Evolutionary conservation across 2,113 vertebrate species (phyloP).

Genomic region (Centropus bengalensis): DNA sequence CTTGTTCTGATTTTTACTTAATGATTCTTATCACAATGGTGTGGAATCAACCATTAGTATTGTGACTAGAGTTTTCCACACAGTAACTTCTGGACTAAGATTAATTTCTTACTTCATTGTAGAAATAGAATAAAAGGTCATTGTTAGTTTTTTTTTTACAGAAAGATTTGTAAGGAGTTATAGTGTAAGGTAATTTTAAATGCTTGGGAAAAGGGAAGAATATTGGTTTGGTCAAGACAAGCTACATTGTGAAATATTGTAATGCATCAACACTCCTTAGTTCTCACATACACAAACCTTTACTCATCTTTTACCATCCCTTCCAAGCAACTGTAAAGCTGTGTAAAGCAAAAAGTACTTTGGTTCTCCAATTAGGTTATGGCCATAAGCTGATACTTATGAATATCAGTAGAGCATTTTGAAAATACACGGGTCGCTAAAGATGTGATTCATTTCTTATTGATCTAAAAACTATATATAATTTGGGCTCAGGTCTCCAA

Average conservation of each 20-base stretch:
- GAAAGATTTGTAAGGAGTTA: not conserved
- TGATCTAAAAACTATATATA: not conserved
- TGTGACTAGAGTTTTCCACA: not conserved
- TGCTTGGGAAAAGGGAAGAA: not conserved
- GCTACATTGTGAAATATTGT: not conserved
- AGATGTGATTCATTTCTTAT: not conserved
- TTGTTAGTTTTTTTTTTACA: not conserved
- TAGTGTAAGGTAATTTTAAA: not conserved
- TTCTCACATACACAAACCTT: not conserved
- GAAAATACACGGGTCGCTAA: not conserved
- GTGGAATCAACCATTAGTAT: not conserved
- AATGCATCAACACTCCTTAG: not conserved
- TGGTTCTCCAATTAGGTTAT: not conserved
- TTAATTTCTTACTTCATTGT: not conserved
- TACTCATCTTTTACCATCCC: not conserved
- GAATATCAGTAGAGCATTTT: not conserved
- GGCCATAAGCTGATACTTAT: not conserved
- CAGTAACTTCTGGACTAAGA: not conserved
- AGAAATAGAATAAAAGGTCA: not conserved
- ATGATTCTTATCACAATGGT: not conserved
- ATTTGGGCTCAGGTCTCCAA: not conserved
- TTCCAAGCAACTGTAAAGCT: not conserved
- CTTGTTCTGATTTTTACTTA: not conserved
- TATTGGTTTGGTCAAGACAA: not conserved
- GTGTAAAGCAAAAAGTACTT: not conserved